Conservation (phyloP, 2,888 invertebrate species). For the Plebejus argus region DNA sequence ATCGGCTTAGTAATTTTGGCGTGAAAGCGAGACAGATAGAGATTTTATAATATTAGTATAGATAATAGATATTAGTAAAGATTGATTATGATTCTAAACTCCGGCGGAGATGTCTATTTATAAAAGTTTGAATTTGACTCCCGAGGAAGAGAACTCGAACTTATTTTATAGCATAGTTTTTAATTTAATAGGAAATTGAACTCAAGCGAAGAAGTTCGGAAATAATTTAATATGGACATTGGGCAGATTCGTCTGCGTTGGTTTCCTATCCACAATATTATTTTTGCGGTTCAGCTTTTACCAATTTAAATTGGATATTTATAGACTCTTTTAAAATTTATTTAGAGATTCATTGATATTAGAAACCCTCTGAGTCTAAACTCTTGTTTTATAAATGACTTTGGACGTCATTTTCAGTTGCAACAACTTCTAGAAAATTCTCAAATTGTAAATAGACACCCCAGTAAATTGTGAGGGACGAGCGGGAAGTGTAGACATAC, state of each 20-base stretch:
- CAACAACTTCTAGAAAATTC: slow-evolving; percentile 1
- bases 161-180: slow-evolving; percentile 21
- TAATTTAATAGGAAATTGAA: slow-evolving; percentile 6
- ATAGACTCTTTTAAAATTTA: slow-evolving; percentile 69
- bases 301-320: slow-evolving; percentile 66
- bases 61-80: no score
- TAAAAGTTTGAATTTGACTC: slow-evolving; percentile 2
- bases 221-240: slow-evolving; percentile 40
- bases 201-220: slow-evolving; percentile 16
- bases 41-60: no score
- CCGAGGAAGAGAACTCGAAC: background rate
- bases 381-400: slow-evolving; percentile 41
- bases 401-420: slow-evolving; percentile 5
- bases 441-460: background rate
- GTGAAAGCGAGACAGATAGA: no score
- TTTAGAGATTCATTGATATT: slow-evolving; percentile 46
- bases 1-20: no score
- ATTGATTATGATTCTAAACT: background rate
- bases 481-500: slow-evolving; percentile 22
- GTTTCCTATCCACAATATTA: slow-evolving; percentile 64
- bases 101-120: background rate
- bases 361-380: slow-evolving; percentile 48
- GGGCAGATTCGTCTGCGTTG: slow-evolving; percentile 53
- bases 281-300: slow-evolving; percentile 64
- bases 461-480: background rate